Evolutionary conservation across 2,113 vertebrate species (phyloP).

Genomic region (Canis aureus): DNA sequence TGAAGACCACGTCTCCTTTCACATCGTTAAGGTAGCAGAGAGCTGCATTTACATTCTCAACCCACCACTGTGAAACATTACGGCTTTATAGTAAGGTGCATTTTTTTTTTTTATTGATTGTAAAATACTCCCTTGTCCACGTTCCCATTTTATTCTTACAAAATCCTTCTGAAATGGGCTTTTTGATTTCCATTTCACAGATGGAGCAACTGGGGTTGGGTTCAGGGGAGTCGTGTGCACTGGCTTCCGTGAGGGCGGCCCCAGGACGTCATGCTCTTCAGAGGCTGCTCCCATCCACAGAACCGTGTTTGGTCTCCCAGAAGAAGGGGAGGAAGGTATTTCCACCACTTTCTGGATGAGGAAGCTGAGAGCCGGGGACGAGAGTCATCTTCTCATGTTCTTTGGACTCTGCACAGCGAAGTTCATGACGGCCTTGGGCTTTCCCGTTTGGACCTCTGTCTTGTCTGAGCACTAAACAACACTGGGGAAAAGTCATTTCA

Average conservation of each 20-base stretch:
- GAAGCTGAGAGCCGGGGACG: neutral
- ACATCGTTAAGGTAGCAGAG: neutral
- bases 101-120: conserved; percentile 9
- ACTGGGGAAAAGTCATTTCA: neutral
- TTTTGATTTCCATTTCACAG: neutral
- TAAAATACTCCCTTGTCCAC: neutral
- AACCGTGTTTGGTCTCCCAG: neutral
- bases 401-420: neutral
- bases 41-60: neutral
- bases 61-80: neutral
- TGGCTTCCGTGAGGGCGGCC: neutral
- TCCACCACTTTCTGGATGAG: neutral
- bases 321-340: neutral
- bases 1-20: neutral
- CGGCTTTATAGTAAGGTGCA: neutral
- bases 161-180: neutral
- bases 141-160: neutral
- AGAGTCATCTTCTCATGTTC: neutral
- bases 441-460: neutral
- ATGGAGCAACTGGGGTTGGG: neutral
- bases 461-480: neutral
- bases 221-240: neutral
- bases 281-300: neutral
- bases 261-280: neutral
- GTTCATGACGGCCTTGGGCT: neutral